phyloP scores from a whole-genome alignment of 2,113 vertebrate species.

The Rhinichthys klamathensis region DNA sequence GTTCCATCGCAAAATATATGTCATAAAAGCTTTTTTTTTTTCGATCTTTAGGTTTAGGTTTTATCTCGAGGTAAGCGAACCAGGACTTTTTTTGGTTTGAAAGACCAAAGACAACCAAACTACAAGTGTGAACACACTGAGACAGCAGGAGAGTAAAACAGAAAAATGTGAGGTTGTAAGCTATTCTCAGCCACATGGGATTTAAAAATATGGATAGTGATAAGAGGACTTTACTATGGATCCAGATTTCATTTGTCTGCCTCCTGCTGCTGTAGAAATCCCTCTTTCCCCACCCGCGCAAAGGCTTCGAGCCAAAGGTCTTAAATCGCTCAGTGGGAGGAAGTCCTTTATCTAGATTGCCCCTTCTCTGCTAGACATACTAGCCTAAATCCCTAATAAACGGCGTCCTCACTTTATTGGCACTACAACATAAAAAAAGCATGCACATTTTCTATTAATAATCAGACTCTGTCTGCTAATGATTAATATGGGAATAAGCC shows the following conservation, averaged over 20 bases:
- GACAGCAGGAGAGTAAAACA: not conserved
- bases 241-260: constrained; percentile 36
- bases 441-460: not conserved
- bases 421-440: not conserved
- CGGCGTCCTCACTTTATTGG: constrained; percentile 45
- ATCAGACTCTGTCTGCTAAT: not conserved
- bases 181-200: not conserved
- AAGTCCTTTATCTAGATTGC: constrained; percentile 37
- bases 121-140: no score
- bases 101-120: no score
- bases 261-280: constrained; percentile 29
- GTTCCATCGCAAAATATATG: no score
- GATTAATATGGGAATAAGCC: not conserved
- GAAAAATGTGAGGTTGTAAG: constrained; percentile 4
- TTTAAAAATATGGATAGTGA: not conserved
- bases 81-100: no score
- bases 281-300: constrained; percentile 1
- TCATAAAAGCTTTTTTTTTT: no score
- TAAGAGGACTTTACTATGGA: not conserved
- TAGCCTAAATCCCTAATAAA: constrained; percentile 41
- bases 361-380: not conserved
- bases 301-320: constrained; percentile 44
- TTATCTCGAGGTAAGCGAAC: no score
- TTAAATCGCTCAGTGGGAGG: constrained; percentile 43
- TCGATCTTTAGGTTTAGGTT: no score